phyloP scores from a whole-genome alignment of 2,888 invertebrate genomes.

The Pyrgus malvae region DNA sequence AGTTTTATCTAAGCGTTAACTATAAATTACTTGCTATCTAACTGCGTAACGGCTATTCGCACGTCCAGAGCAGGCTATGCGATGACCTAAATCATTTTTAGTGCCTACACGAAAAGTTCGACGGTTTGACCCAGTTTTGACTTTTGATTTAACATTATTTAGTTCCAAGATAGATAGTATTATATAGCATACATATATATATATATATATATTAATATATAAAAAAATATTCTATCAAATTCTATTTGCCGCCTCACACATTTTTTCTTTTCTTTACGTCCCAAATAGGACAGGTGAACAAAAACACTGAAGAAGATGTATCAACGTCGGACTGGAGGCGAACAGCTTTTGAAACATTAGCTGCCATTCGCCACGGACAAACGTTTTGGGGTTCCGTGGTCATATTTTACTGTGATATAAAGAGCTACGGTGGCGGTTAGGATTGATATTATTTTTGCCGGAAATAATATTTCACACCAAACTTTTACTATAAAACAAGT shows the following conservation, averaged over 20 bases:
- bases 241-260: too few species aligned
- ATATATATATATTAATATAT: too few species aligned
- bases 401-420: too few species aligned
- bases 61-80: constrained; percentile 10
- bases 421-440: too few species aligned
- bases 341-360: constrained; percentile 37
- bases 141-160: background rate
- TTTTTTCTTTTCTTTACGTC: constrained; percentile 22
- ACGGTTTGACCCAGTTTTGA: background rate
- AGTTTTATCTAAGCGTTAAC: background rate
- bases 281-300: constrained; percentile 28
- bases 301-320: constrained; percentile 34
- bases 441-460: too few species aligned
- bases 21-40: constrained; percentile 3
- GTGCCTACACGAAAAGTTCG: constrained; percentile 1
- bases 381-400: constrained; percentile 13
- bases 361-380: constrained; percentile 30
- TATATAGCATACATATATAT: too few species aligned
- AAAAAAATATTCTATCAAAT: too few species aligned
- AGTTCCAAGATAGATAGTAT: too few species aligned
- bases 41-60: constrained; percentile 1
- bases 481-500: too few species aligned
- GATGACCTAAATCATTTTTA: constrained; percentile 14
- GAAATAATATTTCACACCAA: too few species aligned
- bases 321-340: constrained; percentile 33